Conservation (phyloP, 2,888 invertebrate genomes). For the Reticulitermes lucifugus region DNA sequence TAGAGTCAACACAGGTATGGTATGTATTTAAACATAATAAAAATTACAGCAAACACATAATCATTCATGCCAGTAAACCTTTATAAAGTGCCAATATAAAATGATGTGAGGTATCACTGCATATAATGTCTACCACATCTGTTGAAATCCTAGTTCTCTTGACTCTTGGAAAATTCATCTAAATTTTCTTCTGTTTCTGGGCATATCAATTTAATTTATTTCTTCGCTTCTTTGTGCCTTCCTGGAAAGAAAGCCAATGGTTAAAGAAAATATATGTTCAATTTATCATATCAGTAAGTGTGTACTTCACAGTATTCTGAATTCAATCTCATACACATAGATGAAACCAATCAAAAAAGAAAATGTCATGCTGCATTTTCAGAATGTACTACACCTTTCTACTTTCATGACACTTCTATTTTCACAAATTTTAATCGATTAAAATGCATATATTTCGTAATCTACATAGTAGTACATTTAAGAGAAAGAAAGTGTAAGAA, state of each 20-base stretch:
- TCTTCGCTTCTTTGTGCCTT: background rate
- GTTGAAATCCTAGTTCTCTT: background rate
- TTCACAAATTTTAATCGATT: no score
- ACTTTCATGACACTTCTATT: no score
- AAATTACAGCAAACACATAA: background rate
- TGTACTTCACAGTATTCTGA: no score
- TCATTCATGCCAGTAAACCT: background rate
- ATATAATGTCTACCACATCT: background rate
- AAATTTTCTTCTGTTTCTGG: background rate
- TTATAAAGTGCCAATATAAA: background rate
- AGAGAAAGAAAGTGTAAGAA: no score
- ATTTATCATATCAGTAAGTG: background rate
- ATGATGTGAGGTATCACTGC: background rate
- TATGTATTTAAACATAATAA: background rate
- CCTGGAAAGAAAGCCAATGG: background rate
- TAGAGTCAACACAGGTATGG: background rate
- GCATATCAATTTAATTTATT: background rate
- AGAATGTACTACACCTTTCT: no score
- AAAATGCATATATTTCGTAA: no score
- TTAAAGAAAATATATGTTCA: background rate
- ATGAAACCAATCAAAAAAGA: no score
- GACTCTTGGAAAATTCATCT: background rate
- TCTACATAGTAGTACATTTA: no score
- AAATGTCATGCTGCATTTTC: no score
- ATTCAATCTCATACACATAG: no score